Conservation (phyloP, 2,113 vertebrate genomes). For the Bos taurus region ARS-UCD2.0 NC_037330.1:115731001-115731500, state of each 20-base stretch:
- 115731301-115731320: accelerated
- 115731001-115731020: background rate
- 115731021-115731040: accelerated
- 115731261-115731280: background rate
- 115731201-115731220: accelerated
- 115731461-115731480: background rate
- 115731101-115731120: background rate
- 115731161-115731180: background rate
- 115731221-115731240: background rate
- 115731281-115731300: accelerated
- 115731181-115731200: accelerated
- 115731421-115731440: background rate
- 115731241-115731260: background rate
- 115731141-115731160: background rate
- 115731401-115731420: accelerated
- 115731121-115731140: too few relatives aligned
- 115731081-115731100: too few relatives aligned
- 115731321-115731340: accelerated
- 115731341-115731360: background rate
- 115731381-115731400: background rate
- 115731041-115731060: accelerated
- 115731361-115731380: background rate
- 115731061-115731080: background rate
- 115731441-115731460: background rate
- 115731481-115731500: background rate